Base-by-base conservation (phyloP, 2,113 vertebrate species). In the Lepus americanus region DNA sequence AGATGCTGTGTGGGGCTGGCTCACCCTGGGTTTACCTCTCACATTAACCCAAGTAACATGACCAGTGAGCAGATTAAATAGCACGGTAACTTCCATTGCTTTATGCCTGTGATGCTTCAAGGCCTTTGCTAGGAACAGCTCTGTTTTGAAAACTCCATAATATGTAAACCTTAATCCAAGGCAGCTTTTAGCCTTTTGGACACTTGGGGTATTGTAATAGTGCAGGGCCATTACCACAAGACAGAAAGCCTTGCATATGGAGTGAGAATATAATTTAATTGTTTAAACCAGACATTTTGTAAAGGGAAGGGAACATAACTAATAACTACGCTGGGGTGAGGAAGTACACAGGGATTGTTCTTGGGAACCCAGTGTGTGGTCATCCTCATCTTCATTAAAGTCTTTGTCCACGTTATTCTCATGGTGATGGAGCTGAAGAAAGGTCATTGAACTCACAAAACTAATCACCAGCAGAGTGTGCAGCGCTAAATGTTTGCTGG, bases 211-310 rank as follows among this genome's bases (percentile, higher is more conserved):
- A 76, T 31, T 53, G 4, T 51, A 53, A 70, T 12, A 66, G 25
- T 80, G 39, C 5, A 76, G 53, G 4, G 39, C 80, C 9, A 76
- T n/a, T 84, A 83, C 44, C 27, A 12, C 5, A 49, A 17, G 12
- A 36, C 23, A 87, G 55, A 85, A 9, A 55, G 69, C 16, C 69
- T 64, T 72, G 64, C 19, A 12, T 49, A 64, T 13, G 6, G 6
- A 91, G 11, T 29, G 39, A 95, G 1, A 0, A 53, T n/a, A 25
- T 63, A 77, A 91, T 69, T 87, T 81, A 74, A 69, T 87, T 14
- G 69, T 63, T 91, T 23, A 95, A 89, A 88, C 23, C 25, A 64
- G 31, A 1, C 51, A 89, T 64, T 76, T 85, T 67, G 20, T 77
- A 93, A 70, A 11, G 27, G 39, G 87, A 87, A 76, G 3, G 16